Conservation (phyloP, 2,113 vertebrate species). For the Ceyx margarethae region DNA sequence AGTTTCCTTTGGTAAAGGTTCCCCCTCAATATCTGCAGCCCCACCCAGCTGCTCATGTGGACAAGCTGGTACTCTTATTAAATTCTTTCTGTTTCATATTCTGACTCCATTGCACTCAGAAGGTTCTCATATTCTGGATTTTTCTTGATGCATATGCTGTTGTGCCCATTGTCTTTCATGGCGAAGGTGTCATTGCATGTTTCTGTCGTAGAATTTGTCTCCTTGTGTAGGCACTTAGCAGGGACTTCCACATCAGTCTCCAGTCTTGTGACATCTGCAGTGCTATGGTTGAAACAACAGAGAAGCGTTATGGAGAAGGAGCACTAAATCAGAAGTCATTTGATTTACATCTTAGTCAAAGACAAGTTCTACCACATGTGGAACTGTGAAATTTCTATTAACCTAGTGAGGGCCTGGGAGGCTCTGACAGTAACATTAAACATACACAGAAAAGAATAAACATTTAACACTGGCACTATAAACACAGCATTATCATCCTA, state of each 20-base stretch:
- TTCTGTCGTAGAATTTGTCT: not conserved
- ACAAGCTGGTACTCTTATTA: not conserved
- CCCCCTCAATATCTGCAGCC: not conserved
- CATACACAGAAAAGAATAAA: not conserved
- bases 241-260: not conserved
- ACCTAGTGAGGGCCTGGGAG: not conserved
- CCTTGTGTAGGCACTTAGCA: not conserved
- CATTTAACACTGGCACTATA: not conserved
- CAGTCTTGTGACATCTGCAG: not conserved
- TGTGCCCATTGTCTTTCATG: accelerated
- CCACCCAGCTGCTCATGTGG: not conserved
- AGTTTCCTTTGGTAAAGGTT: not conserved
- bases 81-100: not conserved
- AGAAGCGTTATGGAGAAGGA: not conserved
- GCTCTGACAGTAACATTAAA: not conserved
- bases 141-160: not conserved
- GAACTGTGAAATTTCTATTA: not conserved
- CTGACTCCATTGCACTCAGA: slow-evolving; percentile 15
- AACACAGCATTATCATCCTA: not conserved
- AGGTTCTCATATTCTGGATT: slow-evolving; percentile 38
- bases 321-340: accelerated
- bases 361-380: not conserved
- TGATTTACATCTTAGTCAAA: not conserved
- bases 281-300: not conserved
- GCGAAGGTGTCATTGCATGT: not conserved